Evolutionary conservation across 2,888 invertebrate species (phyloP).

Genomic region (Poecilus cupreus): DNA sequence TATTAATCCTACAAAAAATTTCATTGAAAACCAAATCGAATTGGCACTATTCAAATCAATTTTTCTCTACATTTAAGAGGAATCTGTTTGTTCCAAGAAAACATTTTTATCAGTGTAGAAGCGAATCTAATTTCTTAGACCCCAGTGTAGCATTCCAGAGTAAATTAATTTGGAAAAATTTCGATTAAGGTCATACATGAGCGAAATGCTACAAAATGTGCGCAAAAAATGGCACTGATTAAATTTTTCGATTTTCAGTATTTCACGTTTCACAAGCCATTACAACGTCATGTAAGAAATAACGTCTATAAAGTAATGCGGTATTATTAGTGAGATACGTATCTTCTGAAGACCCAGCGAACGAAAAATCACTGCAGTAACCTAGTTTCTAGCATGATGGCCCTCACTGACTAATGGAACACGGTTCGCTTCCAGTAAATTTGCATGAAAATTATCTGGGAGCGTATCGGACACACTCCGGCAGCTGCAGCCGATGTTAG

Average conservation of each 20-base stretch:
- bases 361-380: constrained; percentile 10
- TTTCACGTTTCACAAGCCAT: not conserved
- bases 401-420: not conserved
- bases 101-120: too few species aligned
- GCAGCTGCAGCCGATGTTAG: constrained; percentile 26
- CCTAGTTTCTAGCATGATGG: not conserved
- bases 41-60: too few species aligned
- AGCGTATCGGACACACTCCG: not conserved
- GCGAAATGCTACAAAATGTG: not conserved
- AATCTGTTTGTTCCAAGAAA: too few species aligned
- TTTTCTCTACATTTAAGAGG: too few species aligned
- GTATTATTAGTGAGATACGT: not conserved
- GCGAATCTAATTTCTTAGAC: too few species aligned
- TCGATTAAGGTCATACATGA: not conserved
- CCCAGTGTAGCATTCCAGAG: too few species aligned
- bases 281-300: not conserved
- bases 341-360: not conserved
- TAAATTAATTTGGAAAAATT: too few species aligned
- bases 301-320: not conserved
- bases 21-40: too few species aligned
- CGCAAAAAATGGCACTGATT: not conserved
- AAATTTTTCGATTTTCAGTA: not conserved
- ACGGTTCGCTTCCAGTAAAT: not conserved
- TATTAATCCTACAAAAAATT: too few species aligned
- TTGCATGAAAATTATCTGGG: constrained; percentile 5